Base-by-base conservation (phyloP, 1,140 invertebrate species). In the Platyscapa corneri region DNA sequence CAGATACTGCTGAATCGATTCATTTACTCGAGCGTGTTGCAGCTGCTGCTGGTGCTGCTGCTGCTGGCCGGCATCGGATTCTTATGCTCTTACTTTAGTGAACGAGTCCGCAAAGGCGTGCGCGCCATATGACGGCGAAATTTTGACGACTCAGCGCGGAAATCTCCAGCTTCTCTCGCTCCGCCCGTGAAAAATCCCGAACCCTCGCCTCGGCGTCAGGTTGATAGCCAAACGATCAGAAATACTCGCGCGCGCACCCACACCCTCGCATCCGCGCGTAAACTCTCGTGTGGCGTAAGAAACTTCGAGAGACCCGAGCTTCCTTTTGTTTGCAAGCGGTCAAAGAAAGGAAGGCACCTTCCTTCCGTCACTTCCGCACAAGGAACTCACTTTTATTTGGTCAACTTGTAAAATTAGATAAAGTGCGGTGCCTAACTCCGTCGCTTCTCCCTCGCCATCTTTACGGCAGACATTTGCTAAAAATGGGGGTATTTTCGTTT, bases 1-100 rank as follows among this genome's bases (percentile, higher is more conserved):
- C 67, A 74, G 78, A 81, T 76, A 85, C 70, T 81, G 77, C 67
- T 76, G 84, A 81, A 85, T 81, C 70, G 84, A 85, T 85, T 76
- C 46, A 64, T 85, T 80, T 84, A 70, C 46, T 72, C 37, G 16
- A 60, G 56, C 37, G 30, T 49, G 46, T 60, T 46, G 42, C 74
- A 77, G 82, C 56, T 14, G 81, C 20, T 34, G 42, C 42, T 49
- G 46, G 39, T 46, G 60, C 74, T 65, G 82, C 56, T 14, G 81
- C 30, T 34, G 37, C 74, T 34, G 30, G 8, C 56, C 16, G 18
- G 76, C 53, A 60, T 78, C n/a, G 2, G 27, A 46, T 32, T 34
- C 42, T 72, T 27, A 6, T 46, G 64, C n/a, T 20, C 34, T 0
- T 67, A 67, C 42, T 53, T 53, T 37, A 3, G 34, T 37, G 39